Conservation (phyloP, 2,888 invertebrate species). For the Philhelius pedissequus region DNA sequence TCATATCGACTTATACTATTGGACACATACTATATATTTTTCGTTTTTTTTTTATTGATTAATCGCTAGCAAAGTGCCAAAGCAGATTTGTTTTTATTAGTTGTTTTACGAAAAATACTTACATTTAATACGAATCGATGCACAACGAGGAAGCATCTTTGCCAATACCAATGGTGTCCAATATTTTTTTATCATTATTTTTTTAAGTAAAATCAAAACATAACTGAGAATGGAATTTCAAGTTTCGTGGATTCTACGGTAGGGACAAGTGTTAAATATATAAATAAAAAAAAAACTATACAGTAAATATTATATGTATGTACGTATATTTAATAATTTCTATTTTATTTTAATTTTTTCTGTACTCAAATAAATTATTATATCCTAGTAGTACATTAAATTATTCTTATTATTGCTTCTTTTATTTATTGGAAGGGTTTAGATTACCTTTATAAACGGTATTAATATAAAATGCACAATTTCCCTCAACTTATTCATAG, state of each 20-base stretch:
- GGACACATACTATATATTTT: neutral
- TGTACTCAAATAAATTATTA: slow-evolving; percentile 48
- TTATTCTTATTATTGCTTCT: slow-evolving; percentile 48
- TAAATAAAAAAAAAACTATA: too few species aligned
- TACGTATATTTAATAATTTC: neutral
- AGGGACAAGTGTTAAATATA: slow-evolving; percentile 15
- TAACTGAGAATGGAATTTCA: neutral
- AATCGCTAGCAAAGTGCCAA: neutral
- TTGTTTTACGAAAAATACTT: neutral
- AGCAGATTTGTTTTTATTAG: neutral
- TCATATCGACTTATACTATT: neutral
- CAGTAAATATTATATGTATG: neutral
- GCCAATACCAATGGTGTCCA: neutral
- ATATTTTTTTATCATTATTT: neutral
- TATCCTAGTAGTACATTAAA: slow-evolving; percentile 42
- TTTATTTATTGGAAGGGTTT: slow-evolving; percentile 5
- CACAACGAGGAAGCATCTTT: neutral
- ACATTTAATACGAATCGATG: neutral
- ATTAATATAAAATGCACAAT: slow-evolving; percentile 58
- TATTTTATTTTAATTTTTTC: slow-evolving; percentile 14
- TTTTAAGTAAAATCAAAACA: neutral
- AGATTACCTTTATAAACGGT: neutral
- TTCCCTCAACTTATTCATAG: slow-evolving; percentile 41
- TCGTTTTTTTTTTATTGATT: neutral
- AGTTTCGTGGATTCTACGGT: neutral